Evolutionary conservation across 2,113 vertebrate genomes (phyloP).

Genomic region (Platycercus adscitus): DNA sequence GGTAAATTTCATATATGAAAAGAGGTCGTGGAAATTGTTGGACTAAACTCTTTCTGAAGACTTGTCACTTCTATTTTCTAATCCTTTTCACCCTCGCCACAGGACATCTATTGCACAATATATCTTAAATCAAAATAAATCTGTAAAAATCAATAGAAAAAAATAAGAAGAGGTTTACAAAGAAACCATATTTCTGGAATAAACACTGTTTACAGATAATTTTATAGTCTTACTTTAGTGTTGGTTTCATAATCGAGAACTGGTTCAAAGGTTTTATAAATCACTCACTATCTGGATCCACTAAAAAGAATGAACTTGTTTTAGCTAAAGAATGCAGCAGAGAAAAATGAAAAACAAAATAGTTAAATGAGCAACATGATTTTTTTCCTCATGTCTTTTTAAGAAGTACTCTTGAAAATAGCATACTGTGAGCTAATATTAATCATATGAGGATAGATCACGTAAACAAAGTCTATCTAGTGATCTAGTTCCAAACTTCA

Average conservation of each 20-base stretch:
- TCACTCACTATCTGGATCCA: constrained; percentile 57
- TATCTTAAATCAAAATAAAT: not conserved
- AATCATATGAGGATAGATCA: constrained; percentile 46
- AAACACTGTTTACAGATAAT: not conserved
- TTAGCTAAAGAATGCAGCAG: constrained; percentile 53
- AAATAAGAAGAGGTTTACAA: not conserved
- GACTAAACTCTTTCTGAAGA: not conserved
- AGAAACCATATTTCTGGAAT: not conserved
- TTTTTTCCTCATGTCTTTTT: constrained; percentile 25
- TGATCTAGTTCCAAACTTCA: constrained; percentile 50
- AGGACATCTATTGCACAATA: not conserved
- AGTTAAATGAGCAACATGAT: not conserved
- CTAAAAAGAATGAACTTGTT: constrained; percentile 48
- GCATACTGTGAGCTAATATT: constrained; percentile 24
- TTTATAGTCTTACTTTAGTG: constrained; percentile 45
- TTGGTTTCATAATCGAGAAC: constrained; percentile 67
- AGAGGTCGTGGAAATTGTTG: not conserved
- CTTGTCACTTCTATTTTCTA: not conserved
- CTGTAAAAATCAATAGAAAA: constrained; percentile 25
- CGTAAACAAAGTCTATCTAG: constrained; percentile 48
- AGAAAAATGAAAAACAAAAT: constrained; percentile 60
- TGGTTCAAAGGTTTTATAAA: constrained; percentile 58
- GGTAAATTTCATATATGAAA: not conserved
- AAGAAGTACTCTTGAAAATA: constrained; percentile 42
- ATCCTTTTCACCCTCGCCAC: not conserved